phyloP scores from a whole-genome alignment of 2,113 vertebrate species.

The Dendrocopos noguchii region DNA sequence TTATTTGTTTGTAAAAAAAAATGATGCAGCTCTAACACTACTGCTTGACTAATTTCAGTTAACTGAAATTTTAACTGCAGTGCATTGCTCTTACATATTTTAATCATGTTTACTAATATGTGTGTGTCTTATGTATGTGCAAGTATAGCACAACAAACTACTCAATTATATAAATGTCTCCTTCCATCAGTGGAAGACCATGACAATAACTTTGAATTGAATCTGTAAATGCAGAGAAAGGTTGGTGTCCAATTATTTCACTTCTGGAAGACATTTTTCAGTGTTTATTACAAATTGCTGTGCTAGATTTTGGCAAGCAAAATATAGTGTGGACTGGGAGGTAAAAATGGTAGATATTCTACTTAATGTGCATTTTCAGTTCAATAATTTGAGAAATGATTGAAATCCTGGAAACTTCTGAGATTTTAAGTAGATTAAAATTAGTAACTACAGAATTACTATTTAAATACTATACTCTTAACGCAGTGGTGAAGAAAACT shows the following conservation, averaged over 20 bases:
- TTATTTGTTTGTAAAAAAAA: not conserved
- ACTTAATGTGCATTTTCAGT: constrained; percentile 63
- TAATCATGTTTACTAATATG: not conserved
- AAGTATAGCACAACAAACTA: not conserved
- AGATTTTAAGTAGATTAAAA: constrained; percentile 70
- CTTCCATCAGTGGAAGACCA: not conserved
- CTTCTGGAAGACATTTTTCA: not conserved
- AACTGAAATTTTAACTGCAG: not conserved
- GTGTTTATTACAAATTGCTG: constrained; percentile 4
- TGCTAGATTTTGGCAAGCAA: constrained; percentile 18
- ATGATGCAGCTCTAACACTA: fast-evolving
- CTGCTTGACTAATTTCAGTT: not conserved
- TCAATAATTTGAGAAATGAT: constrained; percentile 67
- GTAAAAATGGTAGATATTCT: constrained; percentile 37
- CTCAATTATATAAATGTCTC: not conserved
- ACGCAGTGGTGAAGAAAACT: constrained; percentile 37
- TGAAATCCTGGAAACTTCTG: constrained; percentile 66
- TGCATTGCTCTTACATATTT: not conserved
- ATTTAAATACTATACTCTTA: constrained; percentile 58
- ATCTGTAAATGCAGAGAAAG: not conserved
- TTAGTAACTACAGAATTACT: constrained; percentile 57
- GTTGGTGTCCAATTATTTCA: not conserved
- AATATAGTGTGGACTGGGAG: not conserved
- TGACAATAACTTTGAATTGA: not conserved
- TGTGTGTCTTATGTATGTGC: fast-evolving